Conservation (phyloP, 2,113 vertebrate genomes). For the Marmota flaviventris region DNA sequence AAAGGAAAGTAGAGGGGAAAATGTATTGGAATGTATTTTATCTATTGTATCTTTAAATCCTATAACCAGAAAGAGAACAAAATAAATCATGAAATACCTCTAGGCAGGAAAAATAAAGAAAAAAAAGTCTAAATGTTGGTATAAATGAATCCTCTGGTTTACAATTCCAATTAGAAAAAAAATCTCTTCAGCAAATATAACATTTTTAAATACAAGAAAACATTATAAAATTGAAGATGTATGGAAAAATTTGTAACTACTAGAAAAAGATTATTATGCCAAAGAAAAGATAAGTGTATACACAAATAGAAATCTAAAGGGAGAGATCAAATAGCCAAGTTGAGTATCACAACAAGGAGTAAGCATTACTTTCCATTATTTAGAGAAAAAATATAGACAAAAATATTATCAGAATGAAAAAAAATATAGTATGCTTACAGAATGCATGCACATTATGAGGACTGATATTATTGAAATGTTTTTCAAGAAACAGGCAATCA, state of each 20-base stretch:
- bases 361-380: not conserved
- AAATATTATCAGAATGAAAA: not conserved
- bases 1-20: conserved; percentile 24
- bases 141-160: conserved; percentile 45
- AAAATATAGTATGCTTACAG: not conserved
- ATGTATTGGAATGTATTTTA: conserved; percentile 69
- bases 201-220: conserved; percentile 31
- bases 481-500: not conserved
- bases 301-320: not conserved
- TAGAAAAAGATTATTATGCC: conserved; percentile 10
- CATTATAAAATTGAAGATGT: not conserved
- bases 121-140: conserved; percentile 44
- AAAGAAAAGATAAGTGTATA: not conserved
- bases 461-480: not conserved
- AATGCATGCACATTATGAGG: not conserved
- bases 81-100: conserved; percentile 70
- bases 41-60: conserved; percentile 75
- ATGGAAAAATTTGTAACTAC: conserved; percentile 3
- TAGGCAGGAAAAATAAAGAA: conserved; percentile 72
- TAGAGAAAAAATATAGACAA: not conserved
- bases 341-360: not conserved
- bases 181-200: conserved; percentile 10
- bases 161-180: conserved; percentile 74
- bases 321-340: not conserved
- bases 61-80: conserved; percentile 69